phyloP scores from a whole-genome alignment of 92 coral and sea anemone species.

The Isaurus tuberculatus region DNA sequence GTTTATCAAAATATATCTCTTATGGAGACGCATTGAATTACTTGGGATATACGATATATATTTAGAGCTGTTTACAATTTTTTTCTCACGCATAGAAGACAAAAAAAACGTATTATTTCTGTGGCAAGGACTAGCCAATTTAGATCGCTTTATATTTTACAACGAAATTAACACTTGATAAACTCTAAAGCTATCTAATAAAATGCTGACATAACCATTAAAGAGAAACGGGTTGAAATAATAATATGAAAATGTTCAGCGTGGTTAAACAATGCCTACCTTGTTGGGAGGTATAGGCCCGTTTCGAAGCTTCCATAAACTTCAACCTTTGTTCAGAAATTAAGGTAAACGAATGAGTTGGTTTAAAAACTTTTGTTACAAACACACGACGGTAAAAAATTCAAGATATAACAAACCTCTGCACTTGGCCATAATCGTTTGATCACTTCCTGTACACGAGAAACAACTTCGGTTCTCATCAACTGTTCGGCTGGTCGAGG shows the following conservation, averaged over 20 bases:
- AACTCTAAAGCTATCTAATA: not conserved
- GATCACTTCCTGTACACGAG: slow-evolving; percentile 89
- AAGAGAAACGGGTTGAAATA: not conserved
- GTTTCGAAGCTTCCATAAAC: slow-evolving; percentile 95
- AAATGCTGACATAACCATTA: not conserved
- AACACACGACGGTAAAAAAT: not conserved
- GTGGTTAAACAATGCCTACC: slow-evolving; percentile 66
- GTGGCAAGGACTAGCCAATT: not conserved
- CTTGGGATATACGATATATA: not conserved
- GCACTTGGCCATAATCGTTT: slow-evolving; percentile 93
- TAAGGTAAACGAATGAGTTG: slow-evolving; percentile 28
- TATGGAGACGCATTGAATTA: slow-evolving; percentile 37
- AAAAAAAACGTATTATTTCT: slow-evolving; percentile 6
- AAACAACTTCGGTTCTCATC: slow-evolving; percentile 87
- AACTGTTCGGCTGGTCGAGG: slow-evolving; percentile 90
- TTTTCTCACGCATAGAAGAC: slow-evolving; percentile 30
- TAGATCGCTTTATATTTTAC: not conserved
- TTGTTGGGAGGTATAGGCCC: slow-evolving; percentile 94
- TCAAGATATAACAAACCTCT: slow-evolving; percentile 68
- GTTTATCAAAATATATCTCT: slow-evolving; percentile 31
- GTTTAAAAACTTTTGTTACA: not conserved
- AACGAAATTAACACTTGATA: not conserved
- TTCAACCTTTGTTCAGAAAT: slow-evolving; percentile 70
- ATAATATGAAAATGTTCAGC: not conserved
- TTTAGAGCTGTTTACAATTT: slow-evolving; percentile 24